Base-by-base conservation (phyloP, 2,888 invertebrate genomes). In the Ennomos erosarius region DNA sequence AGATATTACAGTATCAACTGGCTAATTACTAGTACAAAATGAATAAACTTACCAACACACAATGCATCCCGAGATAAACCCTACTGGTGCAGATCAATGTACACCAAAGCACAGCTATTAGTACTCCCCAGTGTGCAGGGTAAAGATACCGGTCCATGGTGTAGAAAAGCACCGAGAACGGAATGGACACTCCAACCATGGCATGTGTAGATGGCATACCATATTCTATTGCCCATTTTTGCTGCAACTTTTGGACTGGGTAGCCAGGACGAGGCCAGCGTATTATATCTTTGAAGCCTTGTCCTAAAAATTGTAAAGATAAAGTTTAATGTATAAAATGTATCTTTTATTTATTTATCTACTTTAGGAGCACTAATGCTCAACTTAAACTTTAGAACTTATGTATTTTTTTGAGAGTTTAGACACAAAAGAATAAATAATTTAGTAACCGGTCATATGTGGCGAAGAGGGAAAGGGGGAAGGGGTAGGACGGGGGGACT, bases 121-220 rank as follows among this genome's bases (percentile, higher is more conserved):
- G 67, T 35, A 92, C 78, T 1, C 95, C 96, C 83, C 94, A 84
- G 40, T 90, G 83, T 44, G 93, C 79, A 13, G 95, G 94, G 81
- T 96, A 96, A 88, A 96, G 94, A 82, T 98, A 98, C 85, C 97
- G 92, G 76, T 96, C 94, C 85, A 95, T 94, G 2, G 97, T 97
- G 75, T 96, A 97, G 56, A 97, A 87, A 54, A 98, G 86, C 51
- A 98, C 94, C 0, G 97, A 96, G 84, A 97, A 97, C 39, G 98
- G 98, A 73, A 98, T 96, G 0, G 97, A 96, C 11, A 97, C 94
- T 0, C 96, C 97, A 39, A 97, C 96, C 97, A 98, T 97, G 8
- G 98, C 98, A 86, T 98, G 98, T 0, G 98, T 98, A 10, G 98
- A 98, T 1, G 98, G 98, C 97, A 98, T 98, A 10, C 98, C 98